These are phyloP conservation scores for Larimichthys crocea DNA, from an alignment of 2,113 vertebrate species.

Conservation along the genomic window DNA sequence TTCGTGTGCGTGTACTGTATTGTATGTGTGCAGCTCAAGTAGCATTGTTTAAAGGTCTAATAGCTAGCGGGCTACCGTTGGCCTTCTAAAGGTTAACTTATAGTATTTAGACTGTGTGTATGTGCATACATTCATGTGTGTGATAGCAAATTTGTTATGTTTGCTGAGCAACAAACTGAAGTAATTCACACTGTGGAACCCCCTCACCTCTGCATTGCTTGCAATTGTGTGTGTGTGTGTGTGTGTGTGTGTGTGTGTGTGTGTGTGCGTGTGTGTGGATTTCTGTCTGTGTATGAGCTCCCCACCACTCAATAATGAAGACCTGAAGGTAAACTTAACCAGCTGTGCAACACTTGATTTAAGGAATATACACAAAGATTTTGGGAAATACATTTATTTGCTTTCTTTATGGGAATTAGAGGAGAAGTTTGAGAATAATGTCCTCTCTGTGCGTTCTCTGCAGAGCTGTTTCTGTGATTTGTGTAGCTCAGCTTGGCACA, in stretches of 20 bases:
- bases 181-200: constrained; percentile 30
- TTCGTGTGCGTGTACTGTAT: not conserved
- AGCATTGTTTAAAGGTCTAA: constrained; percentile 62
- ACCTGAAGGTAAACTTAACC: constrained; percentile 17
- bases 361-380: not conserved
- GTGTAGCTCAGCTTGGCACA: not conserved
- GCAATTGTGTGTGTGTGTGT: not conserved
- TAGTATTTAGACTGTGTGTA: constrained; percentile 27
- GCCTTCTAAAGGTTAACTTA: constrained; percentile 64
- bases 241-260: not conserved
- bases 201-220: constrained; percentile 15
- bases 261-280: not conserved
- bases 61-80: constrained; percentile 45
- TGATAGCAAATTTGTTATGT: constrained; percentile 8
- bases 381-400: not conserved
- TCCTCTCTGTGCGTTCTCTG: not conserved
- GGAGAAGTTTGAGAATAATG: not conserved
- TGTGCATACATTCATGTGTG: constrained; percentile 18
- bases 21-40: constrained; percentile 11
- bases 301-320: constrained; percentile 29
- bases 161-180: constrained; percentile 29
- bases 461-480: not conserved
- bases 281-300: constrained; percentile 12
- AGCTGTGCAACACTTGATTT: constrained; percentile 18
- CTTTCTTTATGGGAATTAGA: not conserved